These are phyloP conservation scores for Achlya flavicornis DNA, from an alignment of 2,888 invertebrate species.

Conservation along the genomic window DNA sequence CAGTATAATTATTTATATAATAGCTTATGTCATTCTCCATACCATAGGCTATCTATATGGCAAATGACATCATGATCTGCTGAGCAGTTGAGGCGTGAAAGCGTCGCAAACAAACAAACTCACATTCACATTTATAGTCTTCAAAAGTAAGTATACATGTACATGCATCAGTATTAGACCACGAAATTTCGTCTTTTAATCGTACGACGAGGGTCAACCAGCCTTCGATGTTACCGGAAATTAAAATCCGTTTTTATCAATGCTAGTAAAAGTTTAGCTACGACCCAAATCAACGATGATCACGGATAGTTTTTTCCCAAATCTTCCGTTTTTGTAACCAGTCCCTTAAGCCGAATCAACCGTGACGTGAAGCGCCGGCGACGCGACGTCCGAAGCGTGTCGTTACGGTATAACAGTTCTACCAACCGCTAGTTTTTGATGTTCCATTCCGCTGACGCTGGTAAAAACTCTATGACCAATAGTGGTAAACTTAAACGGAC, in stretches of 20 bases:
- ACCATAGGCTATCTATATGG: too few relatives aligned
- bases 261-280: slow-evolving; percentile 15
- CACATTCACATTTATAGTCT: too few relatives aligned
- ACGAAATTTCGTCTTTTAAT: too few relatives aligned
- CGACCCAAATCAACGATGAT: slow-evolving; percentile 33
- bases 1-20: neutral
- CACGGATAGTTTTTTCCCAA: slow-evolving; percentile 4
- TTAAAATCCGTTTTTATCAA: neutral
- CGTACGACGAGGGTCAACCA: neutral
- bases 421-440: slow-evolving; percentile 48
- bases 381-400: slow-evolving; percentile 44
- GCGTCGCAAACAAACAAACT: too few relatives aligned
- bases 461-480: slow-evolving; percentile 53
- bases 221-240: neutral
- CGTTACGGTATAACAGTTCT: slow-evolving; percentile 55
- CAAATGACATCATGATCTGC: too few relatives aligned
- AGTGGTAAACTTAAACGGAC: slow-evolving; percentile 42
- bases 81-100: too few relatives aligned
- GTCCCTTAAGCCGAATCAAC: slow-evolving; percentile 41
- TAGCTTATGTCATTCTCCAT: too few relatives aligned
- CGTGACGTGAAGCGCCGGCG: slow-evolving; percentile 39
- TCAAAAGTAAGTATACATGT: too few relatives aligned
- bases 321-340: slow-evolving; percentile 31
- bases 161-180: too few relatives aligned
- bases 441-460: slow-evolving; percentile 34